These are phyloP conservation scores for Rutpela maculata DNA, from an alignment of 2,888 invertebrate species.

Conservation along the genomic window DNA sequence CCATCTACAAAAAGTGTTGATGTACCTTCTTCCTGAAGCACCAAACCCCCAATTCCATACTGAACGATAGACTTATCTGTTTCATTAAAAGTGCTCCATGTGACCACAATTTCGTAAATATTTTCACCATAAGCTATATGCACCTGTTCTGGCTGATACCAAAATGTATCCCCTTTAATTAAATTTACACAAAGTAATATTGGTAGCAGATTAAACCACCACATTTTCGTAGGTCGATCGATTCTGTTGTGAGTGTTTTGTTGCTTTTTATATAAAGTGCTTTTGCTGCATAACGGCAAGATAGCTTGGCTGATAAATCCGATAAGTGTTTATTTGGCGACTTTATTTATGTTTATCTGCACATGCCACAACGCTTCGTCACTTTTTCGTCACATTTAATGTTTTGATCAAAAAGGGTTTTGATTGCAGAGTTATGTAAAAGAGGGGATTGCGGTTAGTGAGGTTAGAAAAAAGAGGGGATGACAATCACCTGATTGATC, in stretches of 20 bases:
- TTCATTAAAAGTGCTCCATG: constrained; percentile 87
- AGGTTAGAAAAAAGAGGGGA: background rate
- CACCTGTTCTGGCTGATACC: constrained; percentile 82
- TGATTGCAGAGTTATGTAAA: background rate
- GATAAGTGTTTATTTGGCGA: background rate
- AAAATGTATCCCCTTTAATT: constrained; percentile 55
- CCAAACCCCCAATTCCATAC: constrained; percentile 82
- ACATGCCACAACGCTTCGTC: background rate
- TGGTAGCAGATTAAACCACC: background rate
- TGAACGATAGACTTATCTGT: constrained; percentile 83
- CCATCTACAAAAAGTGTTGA: constrained; percentile 85
- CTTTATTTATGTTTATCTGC: background rate
- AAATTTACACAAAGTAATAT: constrained; percentile 30
- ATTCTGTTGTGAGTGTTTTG: background rate
- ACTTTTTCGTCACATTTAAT: background rate
- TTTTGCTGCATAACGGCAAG: background rate
- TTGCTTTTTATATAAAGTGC: background rate
- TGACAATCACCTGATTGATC: background rate
- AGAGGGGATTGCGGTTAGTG: background rate
- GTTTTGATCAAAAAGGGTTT: background rate
- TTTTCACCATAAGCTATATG: constrained; percentile 82
- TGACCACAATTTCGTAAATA: constrained; percentile 83
- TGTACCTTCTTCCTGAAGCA: constrained; percentile 76
- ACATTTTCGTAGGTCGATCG: background rate
- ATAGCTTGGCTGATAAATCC: background rate